Conservation (phyloP, 2,888 invertebrate species). For the Pseudoips prasinana region DNA sequence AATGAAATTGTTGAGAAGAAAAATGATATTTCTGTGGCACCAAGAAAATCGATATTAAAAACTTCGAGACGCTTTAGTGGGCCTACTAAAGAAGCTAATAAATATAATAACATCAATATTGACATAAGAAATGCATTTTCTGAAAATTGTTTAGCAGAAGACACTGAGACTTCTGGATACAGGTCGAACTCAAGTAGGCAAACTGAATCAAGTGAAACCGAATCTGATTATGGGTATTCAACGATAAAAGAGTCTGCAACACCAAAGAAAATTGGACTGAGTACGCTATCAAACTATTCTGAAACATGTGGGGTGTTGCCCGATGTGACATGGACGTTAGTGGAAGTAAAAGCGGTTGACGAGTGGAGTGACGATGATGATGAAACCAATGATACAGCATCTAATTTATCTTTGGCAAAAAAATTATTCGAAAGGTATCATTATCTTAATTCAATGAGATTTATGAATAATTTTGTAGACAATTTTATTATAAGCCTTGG, state of each 20-base stretch:
- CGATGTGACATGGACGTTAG: constrained; percentile 71
- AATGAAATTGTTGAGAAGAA: constrained; percentile 27
- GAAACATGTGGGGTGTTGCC: constrained; percentile 75
- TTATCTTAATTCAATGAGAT: constrained; percentile 84
- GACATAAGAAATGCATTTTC: constrained; percentile 25
- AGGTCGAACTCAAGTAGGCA: constrained; percentile 72
- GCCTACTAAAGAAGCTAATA: constrained; percentile 39
- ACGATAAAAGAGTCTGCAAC: constrained; percentile 83
- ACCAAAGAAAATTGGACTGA: constrained; percentile 78
- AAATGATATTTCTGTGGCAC: constrained; percentile 37
- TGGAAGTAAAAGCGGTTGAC: constrained; percentile 63
- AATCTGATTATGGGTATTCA: constrained; percentile 84
- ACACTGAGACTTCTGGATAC: constrained; percentile 81
- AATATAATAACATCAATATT: constrained; percentile 15
- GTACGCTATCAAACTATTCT: constrained; percentile 55
- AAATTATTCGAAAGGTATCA: constrained; percentile 68
- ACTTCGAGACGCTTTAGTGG: constrained; percentile 47
- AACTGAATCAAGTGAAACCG: constrained; percentile 74
- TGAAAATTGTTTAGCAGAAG: constrained; percentile 54
- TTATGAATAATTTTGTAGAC: constrained; percentile 86
- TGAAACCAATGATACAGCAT: constrained; percentile 46
- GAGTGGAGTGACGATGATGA: constrained; percentile 68
- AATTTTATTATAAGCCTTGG: constrained; percentile 84
- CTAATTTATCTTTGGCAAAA: constrained; percentile 52
- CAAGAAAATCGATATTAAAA: constrained; percentile 69